phyloP scores from a whole-genome alignment of 1,140 invertebrate genomes.

The Drosophila lacertosa region DNA sequence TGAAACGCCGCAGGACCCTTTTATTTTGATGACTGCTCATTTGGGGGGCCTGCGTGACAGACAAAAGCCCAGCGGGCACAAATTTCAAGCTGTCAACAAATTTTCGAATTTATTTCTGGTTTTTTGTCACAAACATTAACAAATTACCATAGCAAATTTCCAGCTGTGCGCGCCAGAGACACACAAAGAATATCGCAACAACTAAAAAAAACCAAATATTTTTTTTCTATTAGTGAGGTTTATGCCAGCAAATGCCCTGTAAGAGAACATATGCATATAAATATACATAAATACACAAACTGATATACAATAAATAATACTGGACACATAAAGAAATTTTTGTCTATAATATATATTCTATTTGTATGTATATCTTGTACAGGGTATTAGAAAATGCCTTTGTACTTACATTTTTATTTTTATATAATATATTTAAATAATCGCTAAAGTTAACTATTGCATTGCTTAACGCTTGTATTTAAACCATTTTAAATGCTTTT shows the following conservation, averaged over 20 bases:
- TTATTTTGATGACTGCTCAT: slow-evolving; percentile 39
- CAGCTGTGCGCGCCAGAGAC: slow-evolving; percentile 26
- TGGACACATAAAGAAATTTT: too few species aligned
- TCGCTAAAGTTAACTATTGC: background rate
- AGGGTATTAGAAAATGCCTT: too few species aligned
- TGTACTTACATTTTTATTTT: too few species aligned
- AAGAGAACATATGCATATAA: background rate
- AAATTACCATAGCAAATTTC: slow-evolving; percentile 39
- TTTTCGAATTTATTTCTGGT: slow-evolving; percentile 57
- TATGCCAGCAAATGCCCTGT: too few species aligned
- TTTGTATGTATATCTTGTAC: too few species aligned
- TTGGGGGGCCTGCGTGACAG: slow-evolving; percentile 44
- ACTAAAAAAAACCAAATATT: background rate
- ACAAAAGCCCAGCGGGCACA: slow-evolving; percentile 47
- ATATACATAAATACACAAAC: background rate
- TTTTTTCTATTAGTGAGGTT: background rate
- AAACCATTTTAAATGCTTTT: background rate
- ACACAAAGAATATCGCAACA: slow-evolving; percentile 10
- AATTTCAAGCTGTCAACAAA: slow-evolving; percentile 73
- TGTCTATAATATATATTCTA: too few species aligned
- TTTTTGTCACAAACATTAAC: slow-evolving; percentile 42
- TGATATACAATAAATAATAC: background rate
- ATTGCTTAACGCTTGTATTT: background rate
- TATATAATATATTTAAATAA: too few species aligned
- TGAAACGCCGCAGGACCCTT: slow-evolving; percentile 59